A percentile compares a stretch with the other conserved stretches of the same genome.
Evolutionary conservation across 2,797 vertebrate species (phyloP).

Genomic region (Threskiornis aethiopicus): DNA sequence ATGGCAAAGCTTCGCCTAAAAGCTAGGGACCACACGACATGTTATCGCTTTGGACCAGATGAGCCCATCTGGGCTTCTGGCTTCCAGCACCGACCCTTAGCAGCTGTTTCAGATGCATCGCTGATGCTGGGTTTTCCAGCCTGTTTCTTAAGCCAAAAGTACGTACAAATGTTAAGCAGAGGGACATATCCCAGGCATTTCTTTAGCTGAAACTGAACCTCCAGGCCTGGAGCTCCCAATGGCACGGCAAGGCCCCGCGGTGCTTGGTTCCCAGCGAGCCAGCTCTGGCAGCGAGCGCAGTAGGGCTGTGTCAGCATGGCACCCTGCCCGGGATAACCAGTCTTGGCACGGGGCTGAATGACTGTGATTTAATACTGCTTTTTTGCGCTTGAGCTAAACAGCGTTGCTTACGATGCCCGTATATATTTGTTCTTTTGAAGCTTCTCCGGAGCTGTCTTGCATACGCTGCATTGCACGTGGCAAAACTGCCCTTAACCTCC

Average conservation of each 20-base stretch:
- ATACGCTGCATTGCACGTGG: neutral
- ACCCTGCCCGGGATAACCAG: neutral
- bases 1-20: neutral
- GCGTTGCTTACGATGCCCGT: neutral
- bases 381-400: neutral
- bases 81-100: neutral
- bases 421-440: neutral
- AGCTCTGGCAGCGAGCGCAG: neutral
- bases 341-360: neutral
- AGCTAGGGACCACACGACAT: neutral
- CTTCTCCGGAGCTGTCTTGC: neutral
- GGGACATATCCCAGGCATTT: neutral
- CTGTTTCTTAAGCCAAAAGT: neutral
- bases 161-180: rapidly evolving
- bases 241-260: neutral
- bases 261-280: neutral
- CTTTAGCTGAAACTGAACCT: neutral
- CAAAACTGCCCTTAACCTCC: neutral
- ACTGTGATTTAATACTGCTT: neutral
- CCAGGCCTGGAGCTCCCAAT: neutral
- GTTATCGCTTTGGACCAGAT: neutral
- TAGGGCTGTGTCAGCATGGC: neutral
- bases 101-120: neutral
- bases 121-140: neutral
- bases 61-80: neutral